phyloP scores from a whole-genome alignment of 2,797 vertebrate genomes.

The Rhynchotus rufescens region DNA sequence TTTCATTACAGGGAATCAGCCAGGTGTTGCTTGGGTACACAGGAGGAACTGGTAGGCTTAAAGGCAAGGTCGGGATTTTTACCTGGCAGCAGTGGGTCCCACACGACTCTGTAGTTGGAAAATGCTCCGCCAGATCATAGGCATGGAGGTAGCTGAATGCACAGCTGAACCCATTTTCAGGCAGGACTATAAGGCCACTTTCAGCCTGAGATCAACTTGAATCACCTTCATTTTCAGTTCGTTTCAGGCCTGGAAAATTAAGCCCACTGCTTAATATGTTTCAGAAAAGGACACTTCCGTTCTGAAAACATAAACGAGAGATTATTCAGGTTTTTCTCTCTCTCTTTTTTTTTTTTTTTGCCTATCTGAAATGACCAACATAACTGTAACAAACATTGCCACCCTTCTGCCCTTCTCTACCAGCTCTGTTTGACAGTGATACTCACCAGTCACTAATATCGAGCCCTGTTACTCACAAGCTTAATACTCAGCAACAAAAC shows the following conservation, averaged over 20 bases:
- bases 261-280: not conserved
- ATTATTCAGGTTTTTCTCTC: not conserved
- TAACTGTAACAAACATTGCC: not conserved
- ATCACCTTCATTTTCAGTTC: not conserved
- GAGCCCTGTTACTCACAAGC: not conserved
- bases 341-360: too few species aligned
- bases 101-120: not conserved
- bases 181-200: not conserved
- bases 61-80: not conserved
- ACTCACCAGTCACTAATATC: not conserved
- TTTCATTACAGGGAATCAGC: not conserved
- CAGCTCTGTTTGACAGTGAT: fast-evolving
- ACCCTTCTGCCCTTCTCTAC: not conserved
- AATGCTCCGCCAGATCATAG: not conserved
- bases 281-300: not conserved
- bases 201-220: not conserved
- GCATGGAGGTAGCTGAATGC: not conserved
- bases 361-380: not conserved
- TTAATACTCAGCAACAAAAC: not conserved
- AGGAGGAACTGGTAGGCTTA: conserved; percentile 5
- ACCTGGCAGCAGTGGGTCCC: not conserved
- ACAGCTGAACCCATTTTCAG: not conserved
- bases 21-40: not conserved
- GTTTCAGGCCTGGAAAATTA: not conserved
- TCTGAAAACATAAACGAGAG: not conserved